Conservation (phyloP, 2,888 invertebrate genomes). For the Callimorpha dominula region DNA sequence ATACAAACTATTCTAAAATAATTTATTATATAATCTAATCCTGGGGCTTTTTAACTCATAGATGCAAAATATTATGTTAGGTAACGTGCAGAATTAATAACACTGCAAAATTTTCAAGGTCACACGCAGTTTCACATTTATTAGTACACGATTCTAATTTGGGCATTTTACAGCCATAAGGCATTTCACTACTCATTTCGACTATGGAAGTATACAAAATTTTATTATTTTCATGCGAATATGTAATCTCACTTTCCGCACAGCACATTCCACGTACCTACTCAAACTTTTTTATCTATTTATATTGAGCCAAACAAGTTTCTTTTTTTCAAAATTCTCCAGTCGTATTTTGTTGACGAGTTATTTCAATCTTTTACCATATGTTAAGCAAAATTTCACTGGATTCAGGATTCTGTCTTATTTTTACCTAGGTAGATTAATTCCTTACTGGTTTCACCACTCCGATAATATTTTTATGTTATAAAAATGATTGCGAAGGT, state of each 20-base stretch:
- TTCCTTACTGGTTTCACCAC: background rate
- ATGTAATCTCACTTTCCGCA: background rate
- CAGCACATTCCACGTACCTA: background rate
- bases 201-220: background rate
- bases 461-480: no score
- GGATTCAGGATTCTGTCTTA: background rate
- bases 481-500: background rate
- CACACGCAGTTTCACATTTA: background rate
- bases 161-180: constrained; percentile 5
- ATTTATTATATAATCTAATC: constrained; percentile 3
- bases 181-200: background rate
- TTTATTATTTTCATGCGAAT: background rate
- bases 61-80: background rate
- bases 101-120: background rate
- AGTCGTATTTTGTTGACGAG: no score
- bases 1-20: constrained; percentile 26
- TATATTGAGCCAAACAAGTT: background rate
- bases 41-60: background rate
- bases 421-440: background rate
- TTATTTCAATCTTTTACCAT: no score
- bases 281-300: background rate
- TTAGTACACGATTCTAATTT: background rate
- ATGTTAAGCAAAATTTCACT: background rate
- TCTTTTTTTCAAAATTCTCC: no score
- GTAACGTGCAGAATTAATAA: background rate